Percentiles rank a stretch among this genome's conserved stretches.
Evolutionary conservation across 2,113 vertebrate genomes (phyloP).

Genomic region (Chloebia gouldiae): DNA sequence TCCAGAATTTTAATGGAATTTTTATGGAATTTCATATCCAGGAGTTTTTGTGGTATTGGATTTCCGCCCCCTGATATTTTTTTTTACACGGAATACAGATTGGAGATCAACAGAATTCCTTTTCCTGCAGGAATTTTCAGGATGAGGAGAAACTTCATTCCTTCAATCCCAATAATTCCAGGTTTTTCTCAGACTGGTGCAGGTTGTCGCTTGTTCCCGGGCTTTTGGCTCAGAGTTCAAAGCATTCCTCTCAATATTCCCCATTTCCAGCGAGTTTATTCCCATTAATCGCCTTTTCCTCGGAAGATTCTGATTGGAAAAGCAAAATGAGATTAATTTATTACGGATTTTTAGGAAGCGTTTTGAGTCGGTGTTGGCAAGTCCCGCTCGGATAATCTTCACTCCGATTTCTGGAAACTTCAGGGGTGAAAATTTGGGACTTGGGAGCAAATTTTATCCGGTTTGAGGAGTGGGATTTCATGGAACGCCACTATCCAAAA

Average conservation of each 20-base stretch:
- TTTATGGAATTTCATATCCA: too few species aligned
- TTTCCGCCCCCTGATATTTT: rapidly evolving
- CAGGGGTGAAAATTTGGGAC: too few species aligned
- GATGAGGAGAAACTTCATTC: rapidly evolving
- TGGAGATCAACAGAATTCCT: neutral
- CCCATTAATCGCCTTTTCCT: neutral
- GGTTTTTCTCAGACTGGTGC: neutral
- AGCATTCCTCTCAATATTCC: neutral
- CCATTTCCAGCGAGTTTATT: neutral
- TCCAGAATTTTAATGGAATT: neutral
- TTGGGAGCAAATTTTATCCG: too few species aligned
- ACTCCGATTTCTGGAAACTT: neutral
- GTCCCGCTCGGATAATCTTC: neutral
- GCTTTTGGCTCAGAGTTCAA: neutral
- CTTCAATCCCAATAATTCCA: rapidly evolving
- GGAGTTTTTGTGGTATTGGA: neutral
- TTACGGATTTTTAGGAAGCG: neutral
- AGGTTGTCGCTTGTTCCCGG: neutral
- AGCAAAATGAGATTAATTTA: neutral
- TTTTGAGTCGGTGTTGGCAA: neutral
- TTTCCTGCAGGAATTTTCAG: neutral
- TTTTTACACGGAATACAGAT: rapidly evolving
- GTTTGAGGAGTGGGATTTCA: too few species aligned
- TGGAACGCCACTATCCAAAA: too few species aligned
- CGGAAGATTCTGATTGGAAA: neutral